phyloP scores from a whole-genome alignment of 2,888 invertebrate genomes.

The Napeogenes inachia region DNA sequence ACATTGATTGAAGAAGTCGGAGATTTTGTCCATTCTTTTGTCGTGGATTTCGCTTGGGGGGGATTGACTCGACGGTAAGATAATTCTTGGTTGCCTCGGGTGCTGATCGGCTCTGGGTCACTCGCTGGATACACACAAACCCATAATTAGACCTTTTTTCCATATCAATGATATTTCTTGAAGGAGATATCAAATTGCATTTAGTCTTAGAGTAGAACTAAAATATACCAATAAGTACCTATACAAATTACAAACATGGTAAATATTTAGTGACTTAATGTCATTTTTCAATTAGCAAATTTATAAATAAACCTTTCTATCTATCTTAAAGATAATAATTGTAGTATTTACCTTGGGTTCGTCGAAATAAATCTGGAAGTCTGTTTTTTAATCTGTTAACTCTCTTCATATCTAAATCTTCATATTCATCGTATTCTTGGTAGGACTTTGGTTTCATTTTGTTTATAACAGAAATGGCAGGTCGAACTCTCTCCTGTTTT shows the following conservation, averaged over 20 bases:
- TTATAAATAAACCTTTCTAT: background rate
- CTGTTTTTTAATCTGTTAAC: constrained; percentile 50
- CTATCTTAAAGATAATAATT: background rate
- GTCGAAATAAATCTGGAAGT: constrained; percentile 44
- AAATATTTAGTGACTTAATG: too few relatives aligned
- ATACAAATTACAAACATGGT: too few relatives aligned
- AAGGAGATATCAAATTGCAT: background rate
- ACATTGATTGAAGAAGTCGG: too few relatives aligned
- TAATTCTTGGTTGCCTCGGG: constrained; percentile 22
- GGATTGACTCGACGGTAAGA: constrained; percentile 30
- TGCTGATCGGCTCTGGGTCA: constrained; percentile 25
- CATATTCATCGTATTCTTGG: constrained; percentile 52
- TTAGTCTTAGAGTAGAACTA: background rate
- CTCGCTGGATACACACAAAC: constrained; percentile 63
- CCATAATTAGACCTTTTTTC: constrained; percentile 39
- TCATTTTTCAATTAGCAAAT: too few relatives aligned
- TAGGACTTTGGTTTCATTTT: constrained; percentile 15
- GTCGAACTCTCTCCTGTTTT: constrained; percentile 1
- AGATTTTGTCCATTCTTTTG: too few relatives aligned
- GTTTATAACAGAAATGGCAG: constrained; percentile 5
- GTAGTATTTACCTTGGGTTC: constrained; percentile 45
- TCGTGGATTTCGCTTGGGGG: constrained; percentile 19
- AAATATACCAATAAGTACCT: too few relatives aligned
- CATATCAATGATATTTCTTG: background rate
- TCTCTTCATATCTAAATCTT: constrained; percentile 61